Percentiles rank a stretch among this genome's conserved stretches.
phyloP scores from a whole-genome alignment of 2,797 vertebrate genomes.

The Melanotaenia pygmaea region DNA sequence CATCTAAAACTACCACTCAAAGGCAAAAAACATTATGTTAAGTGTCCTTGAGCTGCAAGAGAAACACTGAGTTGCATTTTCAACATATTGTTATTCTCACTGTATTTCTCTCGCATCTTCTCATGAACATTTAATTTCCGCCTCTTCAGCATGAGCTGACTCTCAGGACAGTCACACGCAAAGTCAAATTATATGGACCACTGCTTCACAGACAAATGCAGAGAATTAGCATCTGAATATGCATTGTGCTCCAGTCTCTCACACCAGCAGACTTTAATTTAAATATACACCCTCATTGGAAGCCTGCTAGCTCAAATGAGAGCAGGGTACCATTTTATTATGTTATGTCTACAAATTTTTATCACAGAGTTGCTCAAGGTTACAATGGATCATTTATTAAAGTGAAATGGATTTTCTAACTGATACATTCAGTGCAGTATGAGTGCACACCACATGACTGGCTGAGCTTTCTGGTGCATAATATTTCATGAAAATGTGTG shows the following conservation, averaged over 20 bases:
- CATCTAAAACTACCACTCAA: neutral
- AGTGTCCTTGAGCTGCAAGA: neutral
- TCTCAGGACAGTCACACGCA: slow-evolving; percentile 67
- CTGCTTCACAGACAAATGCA: slow-evolving; percentile 74
- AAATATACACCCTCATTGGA: slow-evolving; percentile 64
- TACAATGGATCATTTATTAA: slow-evolving; percentile 70
- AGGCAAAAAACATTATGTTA: neutral
- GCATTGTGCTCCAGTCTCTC: slow-evolving; percentile 76
- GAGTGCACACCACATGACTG: slow-evolving; percentile 34
- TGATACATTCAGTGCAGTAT: slow-evolving; percentile 49
- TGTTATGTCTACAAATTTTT: slow-evolving; percentile 66
- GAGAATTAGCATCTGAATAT: slow-evolving; percentile 81
- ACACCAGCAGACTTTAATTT: slow-evolving; percentile 77
- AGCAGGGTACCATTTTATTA: slow-evolving; percentile 65
- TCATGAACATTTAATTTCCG: slow-evolving; percentile 73
- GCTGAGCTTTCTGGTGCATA: slow-evolving; percentile 30
- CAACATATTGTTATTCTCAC: slow-evolving; percentile 15
- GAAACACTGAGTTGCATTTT: neutral
- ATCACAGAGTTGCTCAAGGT: slow-evolving; percentile 63
- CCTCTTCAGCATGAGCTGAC: slow-evolving; percentile 46
- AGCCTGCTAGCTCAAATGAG: slow-evolving; percentile 65
- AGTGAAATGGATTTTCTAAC: slow-evolving; percentile 66
- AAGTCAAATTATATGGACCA: slow-evolving; percentile 80
- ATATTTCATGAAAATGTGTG: slow-evolving; percentile 31
- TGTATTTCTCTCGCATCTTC: slow-evolving; percentile 43